Base-by-base conservation (phyloP, 2,888 invertebrate species). In the Deilephila elpenor region DNA sequence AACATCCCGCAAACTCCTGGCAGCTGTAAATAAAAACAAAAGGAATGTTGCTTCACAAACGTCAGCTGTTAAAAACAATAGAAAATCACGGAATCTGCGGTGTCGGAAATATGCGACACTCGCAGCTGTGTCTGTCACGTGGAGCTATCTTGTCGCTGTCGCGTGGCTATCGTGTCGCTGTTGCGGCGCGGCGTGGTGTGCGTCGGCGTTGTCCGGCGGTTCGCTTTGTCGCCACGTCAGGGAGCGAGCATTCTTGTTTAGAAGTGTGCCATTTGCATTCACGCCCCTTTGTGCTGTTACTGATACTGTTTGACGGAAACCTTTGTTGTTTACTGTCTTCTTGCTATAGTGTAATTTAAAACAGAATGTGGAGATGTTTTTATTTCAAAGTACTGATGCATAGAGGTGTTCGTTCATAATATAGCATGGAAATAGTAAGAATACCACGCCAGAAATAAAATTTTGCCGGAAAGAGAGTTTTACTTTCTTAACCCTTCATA, bases 241-340 rank as follows among this genome's bases (percentile, higher is more conserved):
- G 44, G 7, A 37, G 37, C 64, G 62, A 25, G 25, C 17, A 17
- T n/a, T 67, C 44, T 67, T 17, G 25, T 67, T 67, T 25, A 25
- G 37, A 64, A 64, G 25, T 25, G 67, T 67, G 67, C 51, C 67
- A 51, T 37, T 67, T 51, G 25, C 67, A 67, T 67, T 67, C 44
- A 67, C 51, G 51, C 51, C 44, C 51, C 34, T 64, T 64, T 51
- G 51, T 67, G 44, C 44, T 64, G 67, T n/a, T 56, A 56, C 56
- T 67, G 44, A 51, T 67, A 17, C 51, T 34, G 62, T 32, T 61
- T 61, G 61, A 62, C 44, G 5, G 14, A 44, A 25, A 51, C 17
- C 17, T 25, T 67, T 51, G 67, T 20, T 20, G 14, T 19, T 11
- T 20, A 44, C 51, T 25, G n/a, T 19, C 44, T 67, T 14, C 5